Evolutionary conservation across 2,113 vertebrate genomes (phyloP).

Genomic region (Todiramphus chloris): DNA sequence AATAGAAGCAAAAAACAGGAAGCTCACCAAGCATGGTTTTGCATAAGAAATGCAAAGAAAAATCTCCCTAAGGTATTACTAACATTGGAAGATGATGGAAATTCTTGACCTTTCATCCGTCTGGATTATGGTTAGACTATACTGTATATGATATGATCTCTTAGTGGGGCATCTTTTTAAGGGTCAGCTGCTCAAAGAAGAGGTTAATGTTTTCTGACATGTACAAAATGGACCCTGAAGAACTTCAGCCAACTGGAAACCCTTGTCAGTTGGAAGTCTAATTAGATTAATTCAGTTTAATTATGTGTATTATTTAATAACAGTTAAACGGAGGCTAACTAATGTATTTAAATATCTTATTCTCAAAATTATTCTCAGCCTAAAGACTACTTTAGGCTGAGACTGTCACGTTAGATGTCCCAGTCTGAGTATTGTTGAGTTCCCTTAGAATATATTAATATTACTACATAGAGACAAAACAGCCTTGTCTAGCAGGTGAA

Average conservation of each 20-base stretch:
- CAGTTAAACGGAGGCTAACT: not conserved
- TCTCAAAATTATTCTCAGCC: not conserved
- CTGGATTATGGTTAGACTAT: not conserved
- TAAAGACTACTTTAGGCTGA: not conserved
- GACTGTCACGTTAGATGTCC: too few species aligned
- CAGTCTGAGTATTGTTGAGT: not conserved
- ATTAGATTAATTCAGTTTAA: constrained; percentile 49
- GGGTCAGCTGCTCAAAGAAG: constrained; percentile 28
- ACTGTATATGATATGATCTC: constrained; percentile 30
- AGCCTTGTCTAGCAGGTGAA: not conserved
- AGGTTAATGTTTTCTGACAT: constrained; percentile 24
- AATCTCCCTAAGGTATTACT: not conserved
- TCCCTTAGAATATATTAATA: not conserved
- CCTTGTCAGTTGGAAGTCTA: constrained; percentile 23
- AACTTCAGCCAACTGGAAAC: constrained; percentile 46
- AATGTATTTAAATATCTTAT: not conserved
- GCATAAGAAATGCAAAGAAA: not conserved
- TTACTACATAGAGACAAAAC: not conserved
- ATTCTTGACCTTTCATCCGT: not conserved
- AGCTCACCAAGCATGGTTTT: constrained; percentile 15
- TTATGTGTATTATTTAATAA: constrained; percentile 4
- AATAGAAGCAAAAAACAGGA: constrained; percentile 23
- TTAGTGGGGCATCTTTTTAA: constrained; percentile 26
- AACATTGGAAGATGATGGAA: constrained; percentile 14
- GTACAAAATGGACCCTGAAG: constrained; percentile 12